Conservation (phyloP, 2,113 vertebrate genomes). For the Rhynchopsitta pachyrhyncha region DNA sequence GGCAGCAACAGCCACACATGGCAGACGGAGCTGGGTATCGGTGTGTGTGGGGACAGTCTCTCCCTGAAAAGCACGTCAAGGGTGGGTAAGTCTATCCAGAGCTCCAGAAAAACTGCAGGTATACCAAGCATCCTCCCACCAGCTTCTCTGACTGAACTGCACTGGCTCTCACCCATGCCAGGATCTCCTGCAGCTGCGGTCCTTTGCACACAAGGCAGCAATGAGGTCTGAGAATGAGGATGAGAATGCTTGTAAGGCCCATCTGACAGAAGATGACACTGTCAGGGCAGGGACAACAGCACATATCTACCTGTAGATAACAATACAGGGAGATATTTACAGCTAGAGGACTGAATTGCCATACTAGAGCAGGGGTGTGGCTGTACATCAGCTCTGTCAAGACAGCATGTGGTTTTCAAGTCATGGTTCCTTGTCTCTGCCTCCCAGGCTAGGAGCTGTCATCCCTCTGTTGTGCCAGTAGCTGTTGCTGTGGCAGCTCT, state of each 20-base stretch:
- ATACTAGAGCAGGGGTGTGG: not conserved
- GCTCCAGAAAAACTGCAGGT: not conserved
- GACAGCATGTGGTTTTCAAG: not conserved
- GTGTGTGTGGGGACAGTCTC: fast-evolving
- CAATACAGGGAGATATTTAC: not conserved
- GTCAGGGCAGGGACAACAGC: not conserved
- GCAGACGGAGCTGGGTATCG: not conserved
- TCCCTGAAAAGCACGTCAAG: fast-evolving
- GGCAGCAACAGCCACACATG: not conserved
- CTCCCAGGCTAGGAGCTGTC: not conserved
- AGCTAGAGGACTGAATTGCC: not conserved
- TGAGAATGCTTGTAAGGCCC: not conserved
- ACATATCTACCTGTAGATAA: not conserved
- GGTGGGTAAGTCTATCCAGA: not conserved
- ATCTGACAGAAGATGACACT: not conserved
- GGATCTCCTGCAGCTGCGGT: fast-evolving
- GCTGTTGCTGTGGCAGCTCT: not conserved
- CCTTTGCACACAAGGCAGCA: fast-evolving
- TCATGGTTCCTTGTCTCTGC: not conserved
- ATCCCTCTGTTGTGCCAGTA: not conserved
- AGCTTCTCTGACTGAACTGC: not conserved
- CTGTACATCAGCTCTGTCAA: not conserved
- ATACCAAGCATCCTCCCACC: fast-evolving
- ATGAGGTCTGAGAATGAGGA: not conserved
- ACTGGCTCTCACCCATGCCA: not conserved